Percentiles rank a stretch among this genome's conserved stretches.
Evolutionary conservation across 2,888 invertebrate species (phyloP).

Genomic region (Orchestes rusci): DNA sequence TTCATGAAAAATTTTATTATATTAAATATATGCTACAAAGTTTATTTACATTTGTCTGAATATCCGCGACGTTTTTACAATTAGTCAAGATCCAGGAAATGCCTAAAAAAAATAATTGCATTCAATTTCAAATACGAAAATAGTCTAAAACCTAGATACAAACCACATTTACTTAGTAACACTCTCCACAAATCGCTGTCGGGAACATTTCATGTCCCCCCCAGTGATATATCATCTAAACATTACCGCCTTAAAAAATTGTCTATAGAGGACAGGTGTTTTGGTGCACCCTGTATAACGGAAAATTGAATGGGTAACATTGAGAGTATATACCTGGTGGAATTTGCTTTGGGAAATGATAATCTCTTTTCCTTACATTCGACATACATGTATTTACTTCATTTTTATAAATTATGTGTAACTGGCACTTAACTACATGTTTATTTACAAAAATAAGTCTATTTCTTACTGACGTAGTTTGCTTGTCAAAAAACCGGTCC

Average conservation of each 20-base stretch:
- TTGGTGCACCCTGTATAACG: no score
- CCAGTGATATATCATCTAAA: no score
- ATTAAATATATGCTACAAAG: slow-evolving; percentile 15
- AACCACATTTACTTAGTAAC: no score
- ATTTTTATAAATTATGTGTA: slow-evolving; percentile 31
- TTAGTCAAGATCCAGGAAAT: slow-evolving; percentile 11
- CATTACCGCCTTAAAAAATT: no score
- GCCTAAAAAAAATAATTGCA: slow-evolving; percentile 14
- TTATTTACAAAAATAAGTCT: slow-evolving; percentile 44
- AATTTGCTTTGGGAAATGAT: no score
- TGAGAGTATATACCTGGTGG: no score
- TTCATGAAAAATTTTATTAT: no score
- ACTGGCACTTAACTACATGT: slow-evolving; percentile 39
- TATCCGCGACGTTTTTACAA: slow-evolving; percentile 4
- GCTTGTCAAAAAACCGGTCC: background rate
- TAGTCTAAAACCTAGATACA: slow-evolving; percentile 38
- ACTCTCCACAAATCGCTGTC: no score
- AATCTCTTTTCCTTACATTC: slow-evolving; percentile 23
- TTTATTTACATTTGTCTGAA: slow-evolving; percentile 17
- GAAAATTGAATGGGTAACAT: no score
- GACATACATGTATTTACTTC: slow-evolving; percentile 21
- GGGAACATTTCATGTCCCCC: no score
- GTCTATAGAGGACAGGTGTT: no score
- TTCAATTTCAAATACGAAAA: slow-evolving; percentile 29
- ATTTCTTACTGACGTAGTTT: slow-evolving; percentile 22